Base-by-base conservation (phyloP, 2,113 vertebrate species). In the Microcebus ravelobensis region DNA sequence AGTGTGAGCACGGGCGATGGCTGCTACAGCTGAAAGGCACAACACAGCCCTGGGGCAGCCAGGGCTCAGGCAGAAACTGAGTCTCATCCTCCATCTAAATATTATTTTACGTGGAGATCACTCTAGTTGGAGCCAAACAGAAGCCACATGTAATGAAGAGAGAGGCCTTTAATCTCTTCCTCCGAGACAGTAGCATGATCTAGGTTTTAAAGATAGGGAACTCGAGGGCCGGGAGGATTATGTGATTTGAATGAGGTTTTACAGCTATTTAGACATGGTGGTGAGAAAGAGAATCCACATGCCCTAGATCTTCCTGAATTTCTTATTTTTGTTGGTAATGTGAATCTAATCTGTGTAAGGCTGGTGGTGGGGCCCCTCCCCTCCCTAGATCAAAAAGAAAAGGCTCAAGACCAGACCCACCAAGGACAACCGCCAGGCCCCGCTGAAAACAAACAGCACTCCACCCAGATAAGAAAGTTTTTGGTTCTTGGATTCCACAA, bases 101-200 rank as follows among this genome's bases (percentile, higher is more conserved):
- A 65, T 34, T 25, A 39, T 57, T 88, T 63, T 76, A 59, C 13
- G 31, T 39, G 61, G 83, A 34, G 20, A 21, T 61, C 55, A 68
- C 20, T 50, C 29, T n/a, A 7, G 18, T 42, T 80, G n/a, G 52
- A 34, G 31, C 25, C 76, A 52, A 70, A 63, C 1, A 8, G 34
- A 57, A 91, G 63, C 50, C 39, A 23, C 36, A 3, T 4, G 12
- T 34, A 82, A 85, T 63, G 57, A 77, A 27, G 34, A 84, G 50
- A 90, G 52, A 92, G 59, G 42, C 80, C 61, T 95, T 96, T 80
- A 83, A 94, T 90, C 87, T 73, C 71, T 81, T 89, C 45, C 71
- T 87, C 70, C 9, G 50, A 73, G 63, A 55, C 15, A 73, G 76
- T n/a, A 81, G 31, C 65, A 55, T 82, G 63, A 87, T 79, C 65